Base-by-base conservation (phyloP, 2,888 invertebrate species). In the Eristalis arbustorum region DNA sequence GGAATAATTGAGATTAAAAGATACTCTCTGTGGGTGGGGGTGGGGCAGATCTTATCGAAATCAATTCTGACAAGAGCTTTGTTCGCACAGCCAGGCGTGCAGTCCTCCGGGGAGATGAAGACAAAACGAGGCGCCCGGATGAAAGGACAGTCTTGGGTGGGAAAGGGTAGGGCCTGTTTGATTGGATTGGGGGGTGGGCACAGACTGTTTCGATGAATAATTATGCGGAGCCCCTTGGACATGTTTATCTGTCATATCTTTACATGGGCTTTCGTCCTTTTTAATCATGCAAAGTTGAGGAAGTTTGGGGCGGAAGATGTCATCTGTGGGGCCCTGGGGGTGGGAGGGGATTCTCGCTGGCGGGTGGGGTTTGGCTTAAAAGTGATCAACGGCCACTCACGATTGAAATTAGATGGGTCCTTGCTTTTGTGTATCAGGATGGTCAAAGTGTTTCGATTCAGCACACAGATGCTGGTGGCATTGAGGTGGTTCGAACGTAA, bases 1-100 rank as follows among this genome's bases (percentile, higher is more conserved):
- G 73, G 77, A 61, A 67, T 85, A 82, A 85, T 85, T 77, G 57
- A 82, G 73, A 82, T 85, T 82, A 78, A 82, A 85, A 78, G 82
- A 85, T 78, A 82, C 67, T 40, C 23, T 57, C 28, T 49, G 8
- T 14, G 13, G 8, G 3, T 5, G 8, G 23, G 64, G 18, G 42
- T 40, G 61, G 14, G 22, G 28, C 37, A 25, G 49, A 59, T 72
- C 61, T 71, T 72, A 42, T 62, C n/a, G 14, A 28, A 68, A 76
- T 76, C 76, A 76, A 76, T 73, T 78, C 40, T 5, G 18, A 49
- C 49, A 49, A 49, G 49, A 18, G 49, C 49, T 49, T 49, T 49
- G 49, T 49, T 49, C 49, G 18, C 49, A 49, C 49, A 49, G 6
- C 6, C n/a, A 18, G 49, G 6, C 14, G 14, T 14, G 5, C 49